phyloP scores from a whole-genome alignment of 2,113 vertebrate genomes.

The Acrocephalus kingi region DNA sequence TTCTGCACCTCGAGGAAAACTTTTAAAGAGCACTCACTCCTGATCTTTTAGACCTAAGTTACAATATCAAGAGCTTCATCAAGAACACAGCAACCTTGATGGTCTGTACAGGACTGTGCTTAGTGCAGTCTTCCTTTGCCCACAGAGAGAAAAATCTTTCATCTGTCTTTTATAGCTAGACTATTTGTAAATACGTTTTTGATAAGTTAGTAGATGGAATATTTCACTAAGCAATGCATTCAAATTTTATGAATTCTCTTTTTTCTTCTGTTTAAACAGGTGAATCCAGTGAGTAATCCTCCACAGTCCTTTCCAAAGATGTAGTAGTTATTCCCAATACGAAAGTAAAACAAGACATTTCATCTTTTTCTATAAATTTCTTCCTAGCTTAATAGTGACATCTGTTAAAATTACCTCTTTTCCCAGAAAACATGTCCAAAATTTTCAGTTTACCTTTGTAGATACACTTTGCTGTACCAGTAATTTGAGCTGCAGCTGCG shows the following conservation, averaged over 20 bases:
- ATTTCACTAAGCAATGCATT: not conserved
- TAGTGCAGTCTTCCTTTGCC: fast-evolving
- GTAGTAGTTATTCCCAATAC: not conserved
- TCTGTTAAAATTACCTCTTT: not conserved
- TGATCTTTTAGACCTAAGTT: not conserved
- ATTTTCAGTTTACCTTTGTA: not conserved
- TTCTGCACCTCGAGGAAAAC: not conserved
- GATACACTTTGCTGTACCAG: fast-evolving
- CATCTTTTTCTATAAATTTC: not conserved
- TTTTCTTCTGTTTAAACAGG: not conserved
- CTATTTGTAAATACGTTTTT: not conserved
- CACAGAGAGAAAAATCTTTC: not conserved
- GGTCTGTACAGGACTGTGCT: not conserved
- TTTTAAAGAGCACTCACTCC: not conserved
- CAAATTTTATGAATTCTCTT: not conserved
- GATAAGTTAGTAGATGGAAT: not conserved
- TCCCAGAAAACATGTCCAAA: fast-evolving
- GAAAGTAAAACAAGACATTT: not conserved
- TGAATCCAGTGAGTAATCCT: not conserved
- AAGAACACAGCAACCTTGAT: not conserved
- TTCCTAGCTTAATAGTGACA: fast-evolving
- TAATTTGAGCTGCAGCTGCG: not conserved
- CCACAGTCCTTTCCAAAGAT: not conserved
- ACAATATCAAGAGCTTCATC: not conserved
- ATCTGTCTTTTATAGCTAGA: not conserved